Conservation (phyloP, 2,113 vertebrate species). For the Poeciliopsis turrubarensis region DNA sequence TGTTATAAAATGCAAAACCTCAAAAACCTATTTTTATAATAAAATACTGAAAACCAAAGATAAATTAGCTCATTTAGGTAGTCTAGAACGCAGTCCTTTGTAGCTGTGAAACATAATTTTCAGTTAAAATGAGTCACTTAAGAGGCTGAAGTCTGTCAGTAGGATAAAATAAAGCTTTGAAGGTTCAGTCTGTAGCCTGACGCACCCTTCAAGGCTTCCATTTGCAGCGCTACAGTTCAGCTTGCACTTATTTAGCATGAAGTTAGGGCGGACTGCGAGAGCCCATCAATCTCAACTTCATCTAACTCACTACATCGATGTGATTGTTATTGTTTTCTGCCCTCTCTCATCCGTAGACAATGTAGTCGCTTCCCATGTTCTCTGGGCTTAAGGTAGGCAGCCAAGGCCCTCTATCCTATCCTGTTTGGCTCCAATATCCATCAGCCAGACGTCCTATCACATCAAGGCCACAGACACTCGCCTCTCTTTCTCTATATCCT, state of each 20-base stretch:
- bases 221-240: conserved; percentile 41
- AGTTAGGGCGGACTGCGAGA: conserved; percentile 18
- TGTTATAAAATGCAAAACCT: neutral
- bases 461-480: conserved; percentile 68
- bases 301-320: conserved; percentile 55
- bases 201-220: conserved; percentile 51
- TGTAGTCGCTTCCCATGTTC: conserved; percentile 53
- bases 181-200: conserved; percentile 28
- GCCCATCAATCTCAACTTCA: conserved; percentile 63
- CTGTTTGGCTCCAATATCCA: conserved; percentile 70
- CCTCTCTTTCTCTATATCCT: conserved; percentile 67
- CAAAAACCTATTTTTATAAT: conserved; percentile 2
- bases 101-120: neutral
- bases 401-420: conserved; percentile 62
- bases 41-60: neutral
- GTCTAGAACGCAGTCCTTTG: conserved; percentile 14
- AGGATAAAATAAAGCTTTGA: conserved; percentile 27
- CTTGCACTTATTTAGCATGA: conserved; percentile 24
- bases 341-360: conserved; percentile 53
- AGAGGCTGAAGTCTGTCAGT: conserved; percentile 33
- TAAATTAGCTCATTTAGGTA: conserved; percentile 12
- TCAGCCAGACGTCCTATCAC: conserved; percentile 69
- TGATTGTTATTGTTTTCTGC: conserved; percentile 58
- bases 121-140: conserved; percentile 35
- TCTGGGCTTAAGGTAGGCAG: conserved; percentile 44